A percentile compares a stretch with the other conserved stretches of the same genome.
phyloP scores from a whole-genome alignment of 2,888 invertebrate species.

The Tinea semifulvella region DNA sequence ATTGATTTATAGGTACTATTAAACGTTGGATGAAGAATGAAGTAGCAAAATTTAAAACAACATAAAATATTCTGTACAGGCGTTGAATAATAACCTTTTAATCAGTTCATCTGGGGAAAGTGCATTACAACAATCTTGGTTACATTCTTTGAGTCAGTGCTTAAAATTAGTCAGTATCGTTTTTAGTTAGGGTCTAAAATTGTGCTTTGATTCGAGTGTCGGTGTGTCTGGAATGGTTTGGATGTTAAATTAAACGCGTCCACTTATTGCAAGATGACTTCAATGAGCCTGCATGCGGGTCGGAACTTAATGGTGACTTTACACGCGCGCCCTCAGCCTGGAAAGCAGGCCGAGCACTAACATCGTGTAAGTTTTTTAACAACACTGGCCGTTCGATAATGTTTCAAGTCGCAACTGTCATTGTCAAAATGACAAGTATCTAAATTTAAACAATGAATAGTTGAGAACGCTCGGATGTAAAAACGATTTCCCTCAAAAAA shows the following conservation, averaged over 20 bases:
- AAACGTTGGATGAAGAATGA: too few species aligned
- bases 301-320: slow-evolving; percentile 6
- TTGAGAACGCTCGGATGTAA: too few species aligned
- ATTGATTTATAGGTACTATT: too few species aligned
- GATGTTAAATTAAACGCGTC: slow-evolving; percentile 39
- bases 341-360: too few species aligned
- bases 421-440: too few species aligned
- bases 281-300: slow-evolving; percentile 30
- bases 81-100: slow-evolving; percentile 5
- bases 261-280: slow-evolving; percentile 32
- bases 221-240: neutral
- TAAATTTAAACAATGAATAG: too few species aligned
- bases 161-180: neutral
- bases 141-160: neutral
- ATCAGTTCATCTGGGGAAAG: slow-evolving; percentile 8
- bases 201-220: neutral
- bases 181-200: neutral
- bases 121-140: neutral
- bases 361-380: too few species aligned
- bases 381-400: too few species aligned
- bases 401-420: too few species aligned
- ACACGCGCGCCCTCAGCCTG: neutral
- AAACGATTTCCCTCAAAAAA: too few species aligned
- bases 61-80: neutral
- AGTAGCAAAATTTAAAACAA: too few species aligned